Conservation (phyloP, 2,888 invertebrate genomes). For the Lasioglossum leucozonium region DNA sequence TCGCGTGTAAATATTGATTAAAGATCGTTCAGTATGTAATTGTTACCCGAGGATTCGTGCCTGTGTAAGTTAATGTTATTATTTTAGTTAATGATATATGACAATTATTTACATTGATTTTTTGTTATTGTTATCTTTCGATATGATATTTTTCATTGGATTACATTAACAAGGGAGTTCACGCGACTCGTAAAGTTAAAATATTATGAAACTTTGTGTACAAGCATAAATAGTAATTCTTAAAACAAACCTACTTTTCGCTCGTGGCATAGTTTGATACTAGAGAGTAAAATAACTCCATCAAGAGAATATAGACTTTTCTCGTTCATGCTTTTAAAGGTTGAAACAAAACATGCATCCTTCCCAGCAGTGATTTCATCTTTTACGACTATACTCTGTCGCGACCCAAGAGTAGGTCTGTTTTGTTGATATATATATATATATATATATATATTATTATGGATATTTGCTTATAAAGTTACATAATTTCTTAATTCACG, state of each 20-base stretch:
- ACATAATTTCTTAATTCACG: background rate
- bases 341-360: background rate
- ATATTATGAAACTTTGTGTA: background rate
- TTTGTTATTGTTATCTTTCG: conserved; percentile 45
- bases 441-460: too few species aligned
- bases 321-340: too few species aligned
- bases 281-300: background rate
- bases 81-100: conserved; percentile 54
- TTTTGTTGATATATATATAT: background rate
- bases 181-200: background rate
- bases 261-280: background rate
- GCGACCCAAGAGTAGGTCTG: background rate
- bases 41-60: conserved; percentile 57
- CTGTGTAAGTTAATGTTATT: conserved; percentile 61
- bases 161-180: conserved; percentile 31
- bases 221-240: background rate
- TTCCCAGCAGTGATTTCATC: background rate
- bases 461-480: background rate
- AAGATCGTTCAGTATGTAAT: conserved; percentile 54
- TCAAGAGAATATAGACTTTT: background rate
- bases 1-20: conserved; percentile 73
- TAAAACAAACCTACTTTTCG: background rate
- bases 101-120: conserved; percentile 43
- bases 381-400: background rate
- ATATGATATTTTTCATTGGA: conserved; percentile 50